phyloP scores from a whole-genome alignment of 2,888 invertebrate species.

The Tolmerus cingulatus region DNA sequence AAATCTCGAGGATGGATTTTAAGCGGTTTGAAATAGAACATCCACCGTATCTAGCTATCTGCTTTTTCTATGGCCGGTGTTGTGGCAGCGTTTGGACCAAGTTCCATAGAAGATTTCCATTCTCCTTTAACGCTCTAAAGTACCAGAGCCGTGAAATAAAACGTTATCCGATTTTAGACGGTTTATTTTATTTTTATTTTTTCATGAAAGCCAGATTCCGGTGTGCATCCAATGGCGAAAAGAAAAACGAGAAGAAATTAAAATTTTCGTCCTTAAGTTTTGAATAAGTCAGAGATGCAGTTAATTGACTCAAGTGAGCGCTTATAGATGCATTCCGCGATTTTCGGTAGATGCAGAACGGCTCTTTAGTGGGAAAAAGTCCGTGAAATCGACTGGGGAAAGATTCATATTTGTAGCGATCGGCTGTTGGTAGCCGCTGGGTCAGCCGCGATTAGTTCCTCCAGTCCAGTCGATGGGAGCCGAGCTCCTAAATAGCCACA shows the following conservation, averaged over 20 bases:
- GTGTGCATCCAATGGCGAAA: not conserved
- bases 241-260: not conserved
- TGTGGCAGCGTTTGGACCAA: not conserved
- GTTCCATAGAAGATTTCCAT: not conserved
- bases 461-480: not conserved
- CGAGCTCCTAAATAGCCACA: not conserved
- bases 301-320: not conserved
- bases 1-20: not conserved
- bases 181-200: not conserved
- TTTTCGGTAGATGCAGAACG: not conserved
- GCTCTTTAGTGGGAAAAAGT: not conserved
- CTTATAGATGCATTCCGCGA: not conserved
- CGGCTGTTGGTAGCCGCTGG: not conserved
- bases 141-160: not conserved
- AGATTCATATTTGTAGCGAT: not conserved
- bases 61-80: not conserved
- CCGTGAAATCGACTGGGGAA: not conserved
- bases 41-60: not conserved
- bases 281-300: not conserved
- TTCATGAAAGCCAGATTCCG: not conserved
- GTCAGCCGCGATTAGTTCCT: not conserved
- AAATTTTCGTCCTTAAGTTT: not conserved
- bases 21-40: not conserved
- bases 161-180: not conserved
- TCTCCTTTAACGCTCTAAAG: not conserved